Evolutionary conservation across 2,888 invertebrate species (phyloP).

Genomic region (Patella ulyssiponensis): DNA sequence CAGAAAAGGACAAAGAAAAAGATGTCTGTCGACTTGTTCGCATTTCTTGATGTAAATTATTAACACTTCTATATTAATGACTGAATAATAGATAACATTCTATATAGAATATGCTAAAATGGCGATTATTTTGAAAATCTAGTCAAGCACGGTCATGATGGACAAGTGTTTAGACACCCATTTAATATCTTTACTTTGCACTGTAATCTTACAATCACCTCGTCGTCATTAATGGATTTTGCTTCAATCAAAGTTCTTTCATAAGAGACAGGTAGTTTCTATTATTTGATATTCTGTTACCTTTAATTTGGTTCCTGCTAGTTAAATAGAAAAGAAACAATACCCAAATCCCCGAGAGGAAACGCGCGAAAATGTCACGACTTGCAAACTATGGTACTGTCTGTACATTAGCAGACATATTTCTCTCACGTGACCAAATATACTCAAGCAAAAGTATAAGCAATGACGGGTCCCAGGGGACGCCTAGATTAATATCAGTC

Average conservation of each 20-base stretch:
- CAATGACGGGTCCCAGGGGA: constrained; percentile 8
- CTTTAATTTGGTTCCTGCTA: constrained; percentile 3
- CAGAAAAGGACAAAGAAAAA: no score
- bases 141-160: not conserved
- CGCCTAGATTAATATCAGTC: constrained; percentile 20
- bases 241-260: constrained; percentile 7
- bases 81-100: no score
- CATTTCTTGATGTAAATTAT: no score
- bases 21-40: no score
- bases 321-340: not conserved
- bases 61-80: no score
- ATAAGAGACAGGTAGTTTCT: constrained; percentile 1
- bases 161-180: constrained; percentile 5
- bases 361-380: constrained; percentile 11
- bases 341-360: not conserved
- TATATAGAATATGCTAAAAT: no score
- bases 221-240: constrained; percentile 2
- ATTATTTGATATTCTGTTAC: constrained; percentile 9
- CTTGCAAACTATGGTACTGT: not conserved
- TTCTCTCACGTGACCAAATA: constrained; percentile 12
- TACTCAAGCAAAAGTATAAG: constrained; percentile 4
- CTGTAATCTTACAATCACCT: constrained; percentile 11
- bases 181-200: constrained; percentile 5
- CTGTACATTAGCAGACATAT: constrained; percentile 9
- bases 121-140: no score